These are phyloP conservation scores for Spinus olivaceus DNA, from an alignment of 2,797 vertebrate species.

Conservation along the genomic window DNA sequence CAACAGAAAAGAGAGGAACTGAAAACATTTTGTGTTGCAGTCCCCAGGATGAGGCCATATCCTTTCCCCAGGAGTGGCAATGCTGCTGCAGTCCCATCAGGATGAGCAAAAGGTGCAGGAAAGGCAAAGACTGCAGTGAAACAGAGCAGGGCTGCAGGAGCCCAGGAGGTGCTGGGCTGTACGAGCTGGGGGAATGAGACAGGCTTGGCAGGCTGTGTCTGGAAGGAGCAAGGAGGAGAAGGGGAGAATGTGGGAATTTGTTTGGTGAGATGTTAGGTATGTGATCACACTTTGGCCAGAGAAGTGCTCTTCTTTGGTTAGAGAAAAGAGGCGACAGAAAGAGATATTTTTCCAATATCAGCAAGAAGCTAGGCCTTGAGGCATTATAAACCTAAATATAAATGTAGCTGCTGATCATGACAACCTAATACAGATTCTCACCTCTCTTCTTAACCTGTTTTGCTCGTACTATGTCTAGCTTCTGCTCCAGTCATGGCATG, in stretches of 20 bases:
- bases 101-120: background rate
- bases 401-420: background rate
- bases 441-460: background rate
- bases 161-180: background rate
- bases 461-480: background rate
- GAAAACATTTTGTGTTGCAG: background rate
- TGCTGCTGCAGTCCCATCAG: background rate
- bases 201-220: background rate
- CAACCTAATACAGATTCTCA: background rate
- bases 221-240: background rate
- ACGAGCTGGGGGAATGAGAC: background rate
- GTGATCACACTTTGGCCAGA: background rate
- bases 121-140: background rate
- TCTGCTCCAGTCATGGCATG: background rate
- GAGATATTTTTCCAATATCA: background rate
- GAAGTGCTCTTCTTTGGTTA: background rate
- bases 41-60: accelerated
- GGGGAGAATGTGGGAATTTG: background rate
- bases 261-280: background rate
- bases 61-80: background rate
- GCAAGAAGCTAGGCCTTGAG: background rate
- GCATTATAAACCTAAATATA: background rate
- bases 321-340: background rate
- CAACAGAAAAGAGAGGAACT: background rate
- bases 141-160: background rate